Evolutionary conservation across 2,797 vertebrate species (phyloP).

Genomic region (Channa striata): DNA sequence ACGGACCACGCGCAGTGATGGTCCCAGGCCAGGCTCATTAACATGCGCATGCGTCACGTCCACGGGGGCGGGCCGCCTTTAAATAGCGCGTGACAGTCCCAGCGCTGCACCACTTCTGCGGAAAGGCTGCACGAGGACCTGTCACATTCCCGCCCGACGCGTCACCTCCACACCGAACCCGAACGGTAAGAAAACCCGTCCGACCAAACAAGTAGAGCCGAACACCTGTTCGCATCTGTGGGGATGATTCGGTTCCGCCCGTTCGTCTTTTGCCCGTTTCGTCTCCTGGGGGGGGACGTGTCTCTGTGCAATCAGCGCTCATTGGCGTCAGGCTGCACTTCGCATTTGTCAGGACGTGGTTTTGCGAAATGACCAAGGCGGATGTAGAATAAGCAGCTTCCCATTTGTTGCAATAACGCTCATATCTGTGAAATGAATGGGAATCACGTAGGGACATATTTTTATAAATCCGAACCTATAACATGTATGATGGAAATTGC

Average conservation of each 20-base stretch:
- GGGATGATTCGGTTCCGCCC: accelerated
- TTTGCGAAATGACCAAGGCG: background rate
- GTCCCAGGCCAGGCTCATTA: slow-evolving; percentile 31
- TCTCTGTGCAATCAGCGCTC: background rate
- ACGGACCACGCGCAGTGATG: slow-evolving; percentile 33
- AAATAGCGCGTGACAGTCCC: slow-evolving; percentile 60
- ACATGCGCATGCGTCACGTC: slow-evolving; percentile 26
- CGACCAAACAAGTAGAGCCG: accelerated
- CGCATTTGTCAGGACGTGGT: accelerated
- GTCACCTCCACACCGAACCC: slow-evolving; percentile 7
- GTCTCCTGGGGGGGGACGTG: slow-evolving; percentile 2
- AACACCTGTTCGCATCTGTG: too few relatives aligned
- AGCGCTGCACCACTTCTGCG: slow-evolving; percentile 60
- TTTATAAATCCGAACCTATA: background rate
- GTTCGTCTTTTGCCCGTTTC: background rate
- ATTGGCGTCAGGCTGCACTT: background rate
- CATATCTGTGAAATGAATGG: background rate
- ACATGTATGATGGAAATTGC: too few relatives aligned
- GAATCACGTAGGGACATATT: too few relatives aligned
- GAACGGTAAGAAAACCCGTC: slow-evolving; percentile 54
- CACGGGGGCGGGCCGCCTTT: slow-evolving; percentile 45
- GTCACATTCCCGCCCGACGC: slow-evolving; percentile 55
- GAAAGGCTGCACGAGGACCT: slow-evolving; percentile 40
- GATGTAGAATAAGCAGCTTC: background rate
- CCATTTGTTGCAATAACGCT: slow-evolving; percentile 10